Percentiles rank a stretch among this genome's conserved stretches.
These are phyloP conservation scores for Hyperoodon ampullatus DNA, from an alignment of 2,113 vertebrate species.

Conservation along the genomic window DNA sequence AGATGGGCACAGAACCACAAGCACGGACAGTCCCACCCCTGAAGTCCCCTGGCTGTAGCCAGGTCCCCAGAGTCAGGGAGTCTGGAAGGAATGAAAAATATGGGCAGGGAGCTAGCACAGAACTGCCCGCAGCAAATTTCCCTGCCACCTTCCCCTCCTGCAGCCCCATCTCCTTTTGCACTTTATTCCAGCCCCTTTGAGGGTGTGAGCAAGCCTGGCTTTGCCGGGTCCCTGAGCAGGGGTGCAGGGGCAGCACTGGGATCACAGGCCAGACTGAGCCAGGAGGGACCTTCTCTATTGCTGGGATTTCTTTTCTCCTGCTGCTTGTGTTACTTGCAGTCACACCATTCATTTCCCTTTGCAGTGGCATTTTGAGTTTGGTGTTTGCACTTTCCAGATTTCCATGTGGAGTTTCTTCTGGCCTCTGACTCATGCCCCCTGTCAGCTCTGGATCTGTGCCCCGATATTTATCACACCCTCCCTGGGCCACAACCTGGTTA, in stretches of 20 bases:
- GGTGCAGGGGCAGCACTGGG: fast-evolving
- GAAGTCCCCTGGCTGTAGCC: background rate
- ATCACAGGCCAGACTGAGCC: background rate
- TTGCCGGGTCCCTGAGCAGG: fast-evolving
- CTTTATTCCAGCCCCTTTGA: background rate
- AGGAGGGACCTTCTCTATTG: fast-evolving
- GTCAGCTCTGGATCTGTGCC: background rate
- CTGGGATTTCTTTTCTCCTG: fast-evolving
- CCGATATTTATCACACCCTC: background rate
- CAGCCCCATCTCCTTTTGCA: fast-evolving
- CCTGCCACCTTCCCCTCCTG: background rate
- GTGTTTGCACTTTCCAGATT: background rate
- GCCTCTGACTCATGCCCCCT: background rate
- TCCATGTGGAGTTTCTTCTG: background rate
- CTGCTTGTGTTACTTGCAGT: background rate
- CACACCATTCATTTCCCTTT: background rate
- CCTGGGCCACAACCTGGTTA: background rate
- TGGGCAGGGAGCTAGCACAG: background rate
- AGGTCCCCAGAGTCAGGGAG: background rate
- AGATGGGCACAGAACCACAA: background rate
- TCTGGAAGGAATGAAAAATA: background rate
- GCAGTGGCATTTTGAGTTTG: background rate
- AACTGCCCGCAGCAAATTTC: background rate
- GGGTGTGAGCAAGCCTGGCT: fast-evolving
- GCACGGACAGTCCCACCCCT: background rate